phyloP scores from a whole-genome alignment of 2,797 vertebrate species.

The Pteronotus mesoamericanus region DNA sequence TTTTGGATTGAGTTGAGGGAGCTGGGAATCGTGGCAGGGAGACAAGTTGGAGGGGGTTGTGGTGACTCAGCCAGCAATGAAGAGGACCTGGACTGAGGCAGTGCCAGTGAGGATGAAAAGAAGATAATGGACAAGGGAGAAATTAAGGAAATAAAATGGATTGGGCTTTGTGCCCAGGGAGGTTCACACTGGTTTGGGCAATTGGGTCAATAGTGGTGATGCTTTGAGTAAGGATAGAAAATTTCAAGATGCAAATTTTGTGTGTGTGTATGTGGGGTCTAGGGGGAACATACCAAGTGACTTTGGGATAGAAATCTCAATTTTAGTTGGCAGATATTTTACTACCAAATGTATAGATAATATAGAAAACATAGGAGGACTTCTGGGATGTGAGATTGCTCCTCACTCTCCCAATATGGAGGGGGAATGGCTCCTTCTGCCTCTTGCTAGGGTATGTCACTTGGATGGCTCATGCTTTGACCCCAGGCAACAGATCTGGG shows the following conservation, averaged over 20 bases:
- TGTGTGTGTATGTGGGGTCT: not conserved
- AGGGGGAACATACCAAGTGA: not conserved
- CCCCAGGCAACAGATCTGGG: not conserved
- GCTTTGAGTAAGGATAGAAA: not conserved
- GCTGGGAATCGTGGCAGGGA: not conserved
- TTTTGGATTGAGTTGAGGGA: not conserved
- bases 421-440: not conserved
- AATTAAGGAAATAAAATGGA: rapidly evolving
- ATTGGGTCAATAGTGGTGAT: not conserved
- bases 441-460: not conserved
- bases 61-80: not conserved
- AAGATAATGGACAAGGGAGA: no score
- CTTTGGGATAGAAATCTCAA: not conserved
- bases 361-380: not conserved
- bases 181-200: not conserved
- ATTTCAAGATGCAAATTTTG: not conserved
- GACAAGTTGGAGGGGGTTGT: not conserved
- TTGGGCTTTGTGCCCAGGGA: not conserved
- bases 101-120: not conserved
- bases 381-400: not conserved
- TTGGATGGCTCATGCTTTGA: not conserved
- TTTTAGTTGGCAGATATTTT: not conserved
- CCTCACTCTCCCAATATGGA: not conserved
- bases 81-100: not conserved
- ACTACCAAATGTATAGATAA: not conserved